Evolutionary conservation across 2,888 invertebrate species (phyloP).

Genomic region (Lasioglossum pauxillum): DNA sequence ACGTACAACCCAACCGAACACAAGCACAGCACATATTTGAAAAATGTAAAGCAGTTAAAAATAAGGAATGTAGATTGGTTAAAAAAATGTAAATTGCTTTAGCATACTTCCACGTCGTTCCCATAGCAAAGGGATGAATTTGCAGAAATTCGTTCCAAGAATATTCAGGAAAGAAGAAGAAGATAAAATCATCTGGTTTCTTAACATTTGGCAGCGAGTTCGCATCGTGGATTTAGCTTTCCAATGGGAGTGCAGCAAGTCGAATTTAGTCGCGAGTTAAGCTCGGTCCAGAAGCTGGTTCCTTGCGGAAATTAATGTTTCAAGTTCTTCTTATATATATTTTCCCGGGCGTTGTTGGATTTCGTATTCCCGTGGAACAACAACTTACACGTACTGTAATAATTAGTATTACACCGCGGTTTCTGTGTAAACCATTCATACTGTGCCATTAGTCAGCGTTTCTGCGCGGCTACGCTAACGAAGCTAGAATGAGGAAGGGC

Average conservation of each 20-base stretch:
- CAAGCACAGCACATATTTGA: background rate
- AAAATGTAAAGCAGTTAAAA: background rate
- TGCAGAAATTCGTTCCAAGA: background rate
- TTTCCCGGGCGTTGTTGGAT: background rate
- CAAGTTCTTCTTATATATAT: background rate
- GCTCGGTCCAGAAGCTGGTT: background rate
- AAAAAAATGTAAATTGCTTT: background rate
- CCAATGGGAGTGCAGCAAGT: background rate
- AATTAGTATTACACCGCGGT: background rate
- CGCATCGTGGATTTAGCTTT: background rate
- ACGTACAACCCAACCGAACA: background rate
- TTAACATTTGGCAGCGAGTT: background rate
- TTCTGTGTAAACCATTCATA: slow-evolving; percentile 5
- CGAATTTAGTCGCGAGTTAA: slow-evolving; percentile 1
- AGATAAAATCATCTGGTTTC: background rate
- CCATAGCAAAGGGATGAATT: background rate
- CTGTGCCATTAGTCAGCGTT: slow-evolving; percentile 6
- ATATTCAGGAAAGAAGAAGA: background rate
- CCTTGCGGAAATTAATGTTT: background rate
- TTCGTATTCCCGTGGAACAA: background rate
- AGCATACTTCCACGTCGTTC: background rate
- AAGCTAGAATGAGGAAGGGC: background rate
- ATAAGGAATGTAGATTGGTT: background rate
- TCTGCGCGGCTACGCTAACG: slow-evolving; percentile 5
- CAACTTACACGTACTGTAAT: background rate